These are phyloP conservation scores for Zingel zingel DNA, from an alignment of 2,113 vertebrate species.

Conservation along the genomic window DNA sequence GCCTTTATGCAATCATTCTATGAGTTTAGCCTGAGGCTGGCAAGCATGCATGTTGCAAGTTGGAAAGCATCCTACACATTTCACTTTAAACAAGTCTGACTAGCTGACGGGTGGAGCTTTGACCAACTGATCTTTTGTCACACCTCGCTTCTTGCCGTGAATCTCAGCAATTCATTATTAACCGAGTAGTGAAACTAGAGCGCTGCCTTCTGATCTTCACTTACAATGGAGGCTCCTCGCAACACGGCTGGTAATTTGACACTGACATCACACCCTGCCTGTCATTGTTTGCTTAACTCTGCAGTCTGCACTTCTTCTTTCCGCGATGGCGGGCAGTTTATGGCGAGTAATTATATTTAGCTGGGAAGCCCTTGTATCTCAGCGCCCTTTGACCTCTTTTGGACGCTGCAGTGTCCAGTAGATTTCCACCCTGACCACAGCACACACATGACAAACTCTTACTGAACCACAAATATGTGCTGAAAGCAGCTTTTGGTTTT, in stretches of 20 bases:
- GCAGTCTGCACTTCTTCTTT: not conserved
- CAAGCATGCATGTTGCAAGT: slow-evolving; percentile 33
- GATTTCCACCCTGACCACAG: slow-evolving; percentile 48
- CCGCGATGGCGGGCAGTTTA: slow-evolving; percentile 6
- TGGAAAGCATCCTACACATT: slow-evolving; percentile 36
- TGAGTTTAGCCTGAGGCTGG: not conserved
- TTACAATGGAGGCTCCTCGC: slow-evolving; percentile 5
- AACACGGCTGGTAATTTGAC: slow-evolving; percentile 39
- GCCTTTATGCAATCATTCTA: not conserved
- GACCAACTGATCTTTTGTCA: slow-evolving; percentile 12
- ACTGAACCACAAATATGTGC: slow-evolving; percentile 60
- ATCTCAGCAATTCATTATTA: slow-evolving; percentile 16
- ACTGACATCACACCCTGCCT: slow-evolving; percentile 33
- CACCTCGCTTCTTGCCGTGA: slow-evolving; percentile 9
- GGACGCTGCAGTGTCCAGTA: slow-evolving; percentile 29
- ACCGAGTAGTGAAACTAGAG: slow-evolving; percentile 32
- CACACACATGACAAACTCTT: slow-evolving; percentile 58
- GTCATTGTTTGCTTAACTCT: slow-evolving; percentile 46
- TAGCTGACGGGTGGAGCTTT: slow-evolving; percentile 43
- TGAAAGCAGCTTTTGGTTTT: slow-evolving; percentile 14
- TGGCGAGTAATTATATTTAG: slow-evolving; percentile 42
- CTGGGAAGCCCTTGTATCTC: slow-evolving; percentile 28
- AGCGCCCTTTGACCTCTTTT: slow-evolving; percentile 37
- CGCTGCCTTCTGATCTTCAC: not conserved
- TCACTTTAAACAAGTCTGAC: slow-evolving; percentile 2